Conservation (phyloP, 2,888 invertebrate genomes). For the Bellardia bayeri region DNA sequence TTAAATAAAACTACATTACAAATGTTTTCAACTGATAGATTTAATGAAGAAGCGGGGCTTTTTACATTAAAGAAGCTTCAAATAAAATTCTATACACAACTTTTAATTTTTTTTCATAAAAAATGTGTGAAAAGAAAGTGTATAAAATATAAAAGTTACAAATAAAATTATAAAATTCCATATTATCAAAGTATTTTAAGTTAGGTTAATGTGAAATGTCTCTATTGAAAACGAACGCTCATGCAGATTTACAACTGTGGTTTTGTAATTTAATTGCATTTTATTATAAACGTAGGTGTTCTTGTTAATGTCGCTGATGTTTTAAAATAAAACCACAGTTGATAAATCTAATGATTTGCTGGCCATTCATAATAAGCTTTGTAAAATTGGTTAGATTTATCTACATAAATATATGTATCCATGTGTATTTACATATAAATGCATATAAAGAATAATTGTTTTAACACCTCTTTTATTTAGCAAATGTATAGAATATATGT, state of each 20-base stretch:
- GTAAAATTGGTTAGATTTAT: conserved; percentile 43
- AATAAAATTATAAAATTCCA: no score
- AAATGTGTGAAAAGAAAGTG: no score
- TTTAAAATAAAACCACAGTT: neutral
- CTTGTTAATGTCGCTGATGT: neutral
- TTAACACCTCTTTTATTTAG: conserved; percentile 62
- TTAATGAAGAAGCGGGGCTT: neutral
- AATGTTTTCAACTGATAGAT: neutral
- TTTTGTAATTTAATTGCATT: conserved; percentile 34
- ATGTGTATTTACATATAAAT: neutral
- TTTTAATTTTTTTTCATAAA: no score
- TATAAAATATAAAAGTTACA: no score
- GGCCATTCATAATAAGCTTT: conserved; percentile 53
- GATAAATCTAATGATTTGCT: conserved; percentile 54
- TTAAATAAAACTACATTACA: conserved; percentile 11
- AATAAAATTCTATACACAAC: neutral
- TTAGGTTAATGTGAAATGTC: neutral
- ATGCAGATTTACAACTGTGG: conserved; percentile 1
- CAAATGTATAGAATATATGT: neutral
- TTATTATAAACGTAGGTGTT: conserved; percentile 3
- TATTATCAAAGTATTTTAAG: no score
- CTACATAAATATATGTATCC: neutral
- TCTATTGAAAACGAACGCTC: neutral
- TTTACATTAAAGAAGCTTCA: neutral
- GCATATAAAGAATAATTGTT: conserved; percentile 48